Evolutionary conservation across 2,888 invertebrate genomes (phyloP).

Genomic region (Melinaea menophilus): DNA sequence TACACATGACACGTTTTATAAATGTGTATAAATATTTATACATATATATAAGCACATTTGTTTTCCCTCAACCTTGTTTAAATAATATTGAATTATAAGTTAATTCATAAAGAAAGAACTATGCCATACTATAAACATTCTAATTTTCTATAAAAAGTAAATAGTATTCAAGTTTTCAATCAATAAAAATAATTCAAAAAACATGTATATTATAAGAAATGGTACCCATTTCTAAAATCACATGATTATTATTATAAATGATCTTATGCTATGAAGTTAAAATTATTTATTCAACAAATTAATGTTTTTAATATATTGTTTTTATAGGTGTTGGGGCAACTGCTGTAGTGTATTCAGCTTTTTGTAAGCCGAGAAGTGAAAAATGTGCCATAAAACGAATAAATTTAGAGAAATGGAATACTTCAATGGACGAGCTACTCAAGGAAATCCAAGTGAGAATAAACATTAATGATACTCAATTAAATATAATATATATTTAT

Average conservation of each 20-base stretch:
- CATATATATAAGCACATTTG: too few relatives aligned
- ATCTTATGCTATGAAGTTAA: not conserved
- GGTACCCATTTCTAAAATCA: too few relatives aligned
- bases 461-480: not conserved
- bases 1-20: too few relatives aligned
- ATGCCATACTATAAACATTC: too few relatives aligned
- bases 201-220: too few relatives aligned
- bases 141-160: too few relatives aligned
- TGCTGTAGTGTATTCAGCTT: conserved; percentile 95
- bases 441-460: conserved; percentile 80
- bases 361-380: conserved; percentile 93
- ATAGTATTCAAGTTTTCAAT: too few relatives aligned
- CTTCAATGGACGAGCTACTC: conserved; percentile 98
- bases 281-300: not conserved
- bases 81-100: too few relatives aligned
- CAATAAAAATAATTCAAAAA: too few relatives aligned
- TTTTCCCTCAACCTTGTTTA: too few relatives aligned
- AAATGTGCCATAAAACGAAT: conserved; percentile 99
- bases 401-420: conserved; percentile 99
- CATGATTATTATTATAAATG: not conserved
- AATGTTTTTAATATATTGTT: conserved; percentile 12
- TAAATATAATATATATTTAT: not conserved
- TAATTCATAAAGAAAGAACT: too few relatives aligned
- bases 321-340: conserved; percentile 94
- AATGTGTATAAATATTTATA: too few relatives aligned